These are phyloP conservation scores for Charaxes varanes DNA, from an alignment of 1,140 invertebrate genomes.

Conservation along the genomic window DNA sequence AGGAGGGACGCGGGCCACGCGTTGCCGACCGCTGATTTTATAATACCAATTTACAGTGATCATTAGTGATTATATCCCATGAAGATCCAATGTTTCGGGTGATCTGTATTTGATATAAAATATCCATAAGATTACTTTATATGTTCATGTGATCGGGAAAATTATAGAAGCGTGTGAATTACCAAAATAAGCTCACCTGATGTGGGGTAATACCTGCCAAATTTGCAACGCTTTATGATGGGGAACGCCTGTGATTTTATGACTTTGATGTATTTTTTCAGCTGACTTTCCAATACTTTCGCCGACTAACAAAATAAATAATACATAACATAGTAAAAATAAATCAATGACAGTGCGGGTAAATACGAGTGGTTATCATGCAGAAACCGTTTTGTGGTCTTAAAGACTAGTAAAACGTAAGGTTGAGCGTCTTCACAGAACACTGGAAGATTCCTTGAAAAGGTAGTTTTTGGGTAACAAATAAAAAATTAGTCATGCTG, in stretches of 20 bases:
- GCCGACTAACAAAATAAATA: conserved; percentile 72
- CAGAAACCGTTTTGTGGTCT: neutral
- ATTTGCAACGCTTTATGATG: conserved; percentile 83
- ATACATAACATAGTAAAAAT: conserved; percentile 49
- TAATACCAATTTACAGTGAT: no score
- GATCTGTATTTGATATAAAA: no score
- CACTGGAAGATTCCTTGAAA: conserved; percentile 34
- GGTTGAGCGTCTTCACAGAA: conserved; percentile 47
- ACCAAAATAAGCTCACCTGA: conserved; percentile 80
- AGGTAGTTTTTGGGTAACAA: no score
- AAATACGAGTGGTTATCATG: conserved; percentile 6
- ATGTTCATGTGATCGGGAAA: no score
- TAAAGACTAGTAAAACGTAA: conserved; percentile 18
- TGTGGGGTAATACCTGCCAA: conserved; percentile 85
- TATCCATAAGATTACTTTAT: no score
- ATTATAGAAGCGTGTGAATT: conserved; percentile 10
- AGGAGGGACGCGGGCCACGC: no score
- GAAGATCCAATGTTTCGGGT: no score
- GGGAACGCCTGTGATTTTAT: conserved; percentile 82
- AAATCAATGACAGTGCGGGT: conserved; percentile 49
- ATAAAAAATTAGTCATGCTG: no score
- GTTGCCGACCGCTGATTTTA: no score
- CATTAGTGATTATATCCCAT: no score
- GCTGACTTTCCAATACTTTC: conserved; percentile 77
- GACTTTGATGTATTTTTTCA: conserved; percentile 80